phyloP scores from a whole-genome alignment of 2,888 invertebrate genomes.

The Leptinotarsa rubiginosa region DNA sequence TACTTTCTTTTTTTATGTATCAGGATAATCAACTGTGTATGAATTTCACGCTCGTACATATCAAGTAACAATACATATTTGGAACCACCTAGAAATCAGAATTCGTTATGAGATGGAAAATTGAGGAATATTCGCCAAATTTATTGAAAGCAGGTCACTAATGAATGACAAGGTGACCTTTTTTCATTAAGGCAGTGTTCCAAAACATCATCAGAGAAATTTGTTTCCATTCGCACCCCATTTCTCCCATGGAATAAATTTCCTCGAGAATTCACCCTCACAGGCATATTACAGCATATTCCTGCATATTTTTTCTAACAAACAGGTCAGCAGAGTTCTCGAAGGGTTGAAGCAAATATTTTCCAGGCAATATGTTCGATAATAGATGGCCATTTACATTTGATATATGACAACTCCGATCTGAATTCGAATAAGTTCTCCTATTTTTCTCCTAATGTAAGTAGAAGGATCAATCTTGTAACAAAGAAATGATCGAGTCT shows the following conservation, averaged over 20 bases:
- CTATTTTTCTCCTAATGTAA: conserved; percentile 7
- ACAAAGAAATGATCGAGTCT: conserved; percentile 7
- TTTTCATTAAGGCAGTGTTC: neutral
- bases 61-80: no score
- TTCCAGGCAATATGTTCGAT: conserved; percentile 43
- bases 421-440: conserved; percentile 28
- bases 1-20: no score
- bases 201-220: neutral
- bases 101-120: no score
- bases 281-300: conserved; percentile 34
- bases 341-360: conserved; percentile 44
- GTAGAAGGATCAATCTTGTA: conserved; percentile 29
- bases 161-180: neutral
- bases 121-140: neutral
- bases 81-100: no score
- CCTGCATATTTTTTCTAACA: conserved; percentile 41
- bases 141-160: neutral
- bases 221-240: conserved; percentile 6
- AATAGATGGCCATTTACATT: conserved; percentile 45
- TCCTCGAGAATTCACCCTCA: conserved; percentile 24
- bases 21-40: no score
- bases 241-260: conserved; percentile 29
- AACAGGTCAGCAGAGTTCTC: conserved; percentile 42
- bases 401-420: conserved; percentile 37
- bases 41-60: no score